Conservation (phyloP, 2,888 invertebrate genomes). For the Morpho achilles region DNA sequence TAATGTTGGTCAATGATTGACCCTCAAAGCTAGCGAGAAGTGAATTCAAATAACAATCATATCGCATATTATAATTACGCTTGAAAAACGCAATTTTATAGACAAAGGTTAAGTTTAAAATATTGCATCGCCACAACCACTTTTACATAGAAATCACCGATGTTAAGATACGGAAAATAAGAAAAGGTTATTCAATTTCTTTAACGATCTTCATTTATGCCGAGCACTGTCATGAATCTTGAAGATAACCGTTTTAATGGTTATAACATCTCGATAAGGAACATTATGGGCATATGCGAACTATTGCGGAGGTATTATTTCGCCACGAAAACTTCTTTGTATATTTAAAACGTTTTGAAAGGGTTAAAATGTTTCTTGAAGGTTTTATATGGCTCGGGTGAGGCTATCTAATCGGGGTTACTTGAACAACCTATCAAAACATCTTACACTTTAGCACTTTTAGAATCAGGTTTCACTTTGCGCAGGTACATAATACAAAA, state of each 20-base stretch:
- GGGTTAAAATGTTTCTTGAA: not conserved
- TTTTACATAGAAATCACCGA: slow-evolving; percentile 2
- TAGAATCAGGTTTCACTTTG: too few species aligned
- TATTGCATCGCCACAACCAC: not conserved
- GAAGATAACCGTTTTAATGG: slow-evolving; percentile 68
- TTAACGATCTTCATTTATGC: slow-evolving; percentile 14
- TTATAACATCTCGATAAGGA: slow-evolving; percentile 55
- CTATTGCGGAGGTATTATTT: slow-evolving; percentile 17
- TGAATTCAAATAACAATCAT: too few species aligned
- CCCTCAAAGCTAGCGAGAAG: too few species aligned
- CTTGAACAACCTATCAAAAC: too few species aligned
- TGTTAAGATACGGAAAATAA: slow-evolving; percentile 7
- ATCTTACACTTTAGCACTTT: too few species aligned
- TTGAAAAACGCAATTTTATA: too few species aligned
- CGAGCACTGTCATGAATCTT: slow-evolving; percentile 54
- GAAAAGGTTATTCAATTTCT: slow-evolving; percentile 13
- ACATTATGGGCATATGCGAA: slow-evolving; percentile 23
- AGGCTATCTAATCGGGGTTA: too few species aligned
- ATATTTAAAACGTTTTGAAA: slow-evolving; percentile 37
- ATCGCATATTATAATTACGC: too few species aligned
- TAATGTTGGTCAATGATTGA: too few species aligned
- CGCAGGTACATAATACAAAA: too few species aligned
- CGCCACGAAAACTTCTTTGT: slow-evolving; percentile 18
- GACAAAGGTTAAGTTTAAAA: not conserved
- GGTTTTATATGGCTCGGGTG: not conserved